These are phyloP conservation scores for Tineola bisselliella DNA, from an alignment of 2,888 invertebrate species.

Conservation along the genomic window DNA sequence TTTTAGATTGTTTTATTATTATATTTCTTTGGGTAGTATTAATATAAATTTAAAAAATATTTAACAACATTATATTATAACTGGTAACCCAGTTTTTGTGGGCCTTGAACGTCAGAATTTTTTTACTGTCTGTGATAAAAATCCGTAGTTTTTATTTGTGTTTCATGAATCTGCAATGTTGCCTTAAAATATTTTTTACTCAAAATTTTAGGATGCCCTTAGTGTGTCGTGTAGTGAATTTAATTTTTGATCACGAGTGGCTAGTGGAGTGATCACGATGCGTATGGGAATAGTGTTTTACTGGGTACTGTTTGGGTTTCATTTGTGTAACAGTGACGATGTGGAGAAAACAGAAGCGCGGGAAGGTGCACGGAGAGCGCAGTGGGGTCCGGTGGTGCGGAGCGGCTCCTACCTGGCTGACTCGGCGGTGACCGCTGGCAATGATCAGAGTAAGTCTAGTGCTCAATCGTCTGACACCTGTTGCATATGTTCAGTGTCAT, in stretches of 20 bases:
- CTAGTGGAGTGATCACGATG: constrained; percentile 61
- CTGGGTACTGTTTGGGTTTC: constrained; percentile 63
- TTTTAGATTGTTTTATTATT: too few relatives aligned
- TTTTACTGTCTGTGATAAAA: constrained; percentile 24
- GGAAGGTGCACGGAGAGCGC: constrained; percentile 48
- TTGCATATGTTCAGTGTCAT: constrained; percentile 35
- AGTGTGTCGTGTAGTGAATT: constrained; percentile 35
- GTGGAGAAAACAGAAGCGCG: constrained; percentile 54
- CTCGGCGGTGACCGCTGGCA: constrained; percentile 39
- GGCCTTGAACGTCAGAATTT: constrained; percentile 23
- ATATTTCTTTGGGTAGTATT: too few relatives aligned
- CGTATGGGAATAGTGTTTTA: constrained; percentile 62
- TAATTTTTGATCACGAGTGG: constrained; percentile 43
- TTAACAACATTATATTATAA: too few relatives aligned
- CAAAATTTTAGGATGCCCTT: constrained; percentile 55
- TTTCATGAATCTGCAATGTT: constrained; percentile 42
- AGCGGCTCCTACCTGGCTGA: constrained; percentile 48
- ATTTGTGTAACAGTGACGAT: constrained; percentile 59
- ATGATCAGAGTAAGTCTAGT: constrained; percentile 56
- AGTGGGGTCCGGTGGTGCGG: constrained; percentile 51
- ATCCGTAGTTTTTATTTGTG: constrained; percentile 35
- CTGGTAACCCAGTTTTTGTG: not conserved
- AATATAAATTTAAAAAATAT: too few relatives aligned
- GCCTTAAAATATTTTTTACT: constrained; percentile 35
- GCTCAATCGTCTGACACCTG: constrained; percentile 42